Conservation (phyloP, 2,113 vertebrate species). For the Melanostigma gelatinosum region DNA sequence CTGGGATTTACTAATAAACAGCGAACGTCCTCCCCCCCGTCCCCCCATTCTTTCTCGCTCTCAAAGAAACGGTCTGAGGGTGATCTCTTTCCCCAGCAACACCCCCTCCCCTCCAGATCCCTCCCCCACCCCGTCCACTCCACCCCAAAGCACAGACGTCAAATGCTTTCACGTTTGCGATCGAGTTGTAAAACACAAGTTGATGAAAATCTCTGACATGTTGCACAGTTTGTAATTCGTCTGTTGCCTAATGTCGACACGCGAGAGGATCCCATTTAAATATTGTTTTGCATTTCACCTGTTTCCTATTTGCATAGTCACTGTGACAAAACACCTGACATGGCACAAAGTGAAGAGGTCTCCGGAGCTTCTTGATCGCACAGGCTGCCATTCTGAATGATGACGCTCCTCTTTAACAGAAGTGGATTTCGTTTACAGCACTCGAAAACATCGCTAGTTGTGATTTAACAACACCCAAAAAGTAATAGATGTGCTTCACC, state of each 20-base stretch:
- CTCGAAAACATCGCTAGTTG: neutral
- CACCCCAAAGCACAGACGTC: conserved; percentile 50
- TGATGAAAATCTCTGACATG: conserved; percentile 40
- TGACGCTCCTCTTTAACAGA: neutral
- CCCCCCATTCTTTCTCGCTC: conserved; percentile 8
- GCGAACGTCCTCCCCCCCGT: conserved; percentile 43
- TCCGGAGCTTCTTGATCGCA: neutral
- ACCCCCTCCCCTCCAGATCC: neutral
- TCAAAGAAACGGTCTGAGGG: conserved; percentile 63
- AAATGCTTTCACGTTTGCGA: conserved; percentile 43
- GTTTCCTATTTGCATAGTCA: conserved; percentile 54
- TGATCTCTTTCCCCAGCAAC: conserved; percentile 62
- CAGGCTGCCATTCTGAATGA: neutral
- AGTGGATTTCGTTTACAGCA: neutral
- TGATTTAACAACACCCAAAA: neutral
- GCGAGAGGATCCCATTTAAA: conserved; percentile 33
- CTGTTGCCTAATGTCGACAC: conserved; percentile 31
- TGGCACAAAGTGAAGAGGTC: conserved; percentile 18
- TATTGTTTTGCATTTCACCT: conserved; percentile 57
- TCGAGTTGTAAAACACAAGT: conserved; percentile 55
- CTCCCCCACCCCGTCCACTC: conserved; percentile 1
- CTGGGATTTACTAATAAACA: conserved; percentile 80
- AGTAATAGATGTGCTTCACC: neutral
- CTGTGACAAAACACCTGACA: conserved; percentile 3
- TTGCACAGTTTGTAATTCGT: conserved; percentile 15